These are phyloP conservation scores for Heliocidaris tuberculata DNA, from an alignment of 35 echinoderm and acorn worm genomes.

Conservation along the genomic window DNA sequence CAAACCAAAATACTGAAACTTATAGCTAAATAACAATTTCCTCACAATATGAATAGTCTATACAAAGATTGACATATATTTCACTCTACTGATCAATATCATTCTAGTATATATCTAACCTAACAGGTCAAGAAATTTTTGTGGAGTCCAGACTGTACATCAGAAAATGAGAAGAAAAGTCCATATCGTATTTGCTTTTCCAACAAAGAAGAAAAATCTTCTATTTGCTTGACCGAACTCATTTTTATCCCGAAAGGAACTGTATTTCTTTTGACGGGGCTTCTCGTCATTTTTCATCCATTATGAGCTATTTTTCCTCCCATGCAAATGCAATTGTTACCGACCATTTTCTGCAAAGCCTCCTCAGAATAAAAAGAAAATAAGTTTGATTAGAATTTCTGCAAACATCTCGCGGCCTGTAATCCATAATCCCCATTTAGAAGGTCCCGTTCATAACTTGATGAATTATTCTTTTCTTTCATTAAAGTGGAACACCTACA, in stretches of 20 bases:
- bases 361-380: not conserved
- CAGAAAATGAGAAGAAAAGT: not conserved
- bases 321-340: not conserved
- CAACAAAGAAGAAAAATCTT: not conserved
- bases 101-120: not conserved
- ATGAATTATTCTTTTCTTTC: not conserved
- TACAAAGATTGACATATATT: not conserved
- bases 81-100: not conserved
- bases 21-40: not conserved
- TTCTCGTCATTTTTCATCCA: not conserved
- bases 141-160: not conserved
- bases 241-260: not conserved
- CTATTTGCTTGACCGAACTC: not conserved
- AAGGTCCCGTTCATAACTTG: not conserved
- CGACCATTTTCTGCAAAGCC: not conserved
- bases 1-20: not conserved
- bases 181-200: not conserved
- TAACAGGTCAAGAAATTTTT: not conserved
- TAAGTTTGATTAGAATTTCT: conserved; percentile 13
- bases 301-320: not conserved
- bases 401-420: conserved; percentile 5
- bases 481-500: not conserved
- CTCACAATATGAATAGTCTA: not conserved
- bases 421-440: conserved; percentile 35
- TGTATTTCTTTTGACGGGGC: not conserved